Evolutionary conservation across 2,113 vertebrate genomes (phyloP), one percentile per base, ranked within the genome.

Genomic region (Brachypodius melanocephalos): DNA sequence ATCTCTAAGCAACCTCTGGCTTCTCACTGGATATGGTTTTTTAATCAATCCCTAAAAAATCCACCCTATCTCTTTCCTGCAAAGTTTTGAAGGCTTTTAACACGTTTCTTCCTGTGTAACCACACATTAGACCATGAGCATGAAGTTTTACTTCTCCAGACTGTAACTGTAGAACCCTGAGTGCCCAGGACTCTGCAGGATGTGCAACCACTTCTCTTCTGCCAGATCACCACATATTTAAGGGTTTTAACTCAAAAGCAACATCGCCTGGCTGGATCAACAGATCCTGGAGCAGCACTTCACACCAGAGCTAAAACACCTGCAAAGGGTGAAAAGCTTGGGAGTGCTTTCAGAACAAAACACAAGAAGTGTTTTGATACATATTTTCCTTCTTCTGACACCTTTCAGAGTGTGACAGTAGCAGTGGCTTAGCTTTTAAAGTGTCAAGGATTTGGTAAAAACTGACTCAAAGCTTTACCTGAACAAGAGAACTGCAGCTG

Each of bases 401-500:
- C 88, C 83, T 90, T 86, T 67, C 92, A 77, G 76, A 67, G 59
- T 49, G 88, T 51, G 69, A 85, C 77, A 85, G 85, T 10, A 92
- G 66, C 2, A 31, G 45, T 11, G 46, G 46, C 59, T 81, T 40
- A 72, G 68, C 92, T 73, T 84, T 83, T 76, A 58, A 57, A 92
- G 85, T 19, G 48, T n/a, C 42, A 93, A 93, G 92, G 51, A 74
- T 58, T 74, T 58, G 75, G 36, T 79, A 88, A 85, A 85, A 94
- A 31, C 40, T 58, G 52, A 79, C 83, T 96, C 62, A 68, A 94
- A 95, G 93, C 91, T 91, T 58, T 65, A 62, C 54, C 82, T 72
- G 81, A 91, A 59, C 31, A 84, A 81, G 77, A 72, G 93, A 95
- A 85, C 14, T 83, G 81, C 95, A 97, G 93, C 95, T 93, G 93